These are phyloP conservation scores for Cichladusa arquata DNA, from an alignment of 2,113 vertebrate genomes.

Conservation along the genomic window DNA sequence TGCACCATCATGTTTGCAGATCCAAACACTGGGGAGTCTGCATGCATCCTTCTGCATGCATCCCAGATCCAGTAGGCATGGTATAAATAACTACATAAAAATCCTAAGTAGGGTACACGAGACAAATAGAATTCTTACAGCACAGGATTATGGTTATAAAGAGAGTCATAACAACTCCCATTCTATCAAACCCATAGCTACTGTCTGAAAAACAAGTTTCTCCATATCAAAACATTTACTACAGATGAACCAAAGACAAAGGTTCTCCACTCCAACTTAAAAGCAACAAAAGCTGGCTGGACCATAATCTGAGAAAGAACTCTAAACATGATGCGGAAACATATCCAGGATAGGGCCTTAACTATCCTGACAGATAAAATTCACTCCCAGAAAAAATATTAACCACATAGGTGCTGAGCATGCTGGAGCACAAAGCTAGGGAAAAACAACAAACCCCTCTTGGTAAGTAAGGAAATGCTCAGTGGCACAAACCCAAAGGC, in stretches of 20 bases:
- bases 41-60: not conserved
- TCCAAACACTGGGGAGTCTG: not conserved
- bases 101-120: not conserved
- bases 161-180: not conserved
- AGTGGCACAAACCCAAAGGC: not conserved
- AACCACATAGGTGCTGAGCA: not conserved
- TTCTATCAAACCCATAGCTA: not conserved
- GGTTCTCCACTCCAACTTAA: not conserved
- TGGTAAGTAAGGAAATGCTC: not conserved
- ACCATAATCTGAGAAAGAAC: not conserved
- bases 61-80: not conserved
- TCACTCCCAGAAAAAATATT: not conserved
- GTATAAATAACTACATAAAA: slow-evolving; percentile 15
- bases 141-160: not conserved
- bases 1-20: not conserved
- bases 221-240: not conserved
- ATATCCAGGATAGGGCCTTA: not conserved
- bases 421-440: not conserved
- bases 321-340: not conserved
- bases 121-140: slow-evolving; percentile 10
- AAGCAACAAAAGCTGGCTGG: not conserved
- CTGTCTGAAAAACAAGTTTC: not conserved
- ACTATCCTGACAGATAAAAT: not conserved
- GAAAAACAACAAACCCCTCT: not conserved
- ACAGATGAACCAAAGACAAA: not conserved